Conservation (phyloP, 2,888 invertebrate species). For the Proisotoma minuta region DNA sequence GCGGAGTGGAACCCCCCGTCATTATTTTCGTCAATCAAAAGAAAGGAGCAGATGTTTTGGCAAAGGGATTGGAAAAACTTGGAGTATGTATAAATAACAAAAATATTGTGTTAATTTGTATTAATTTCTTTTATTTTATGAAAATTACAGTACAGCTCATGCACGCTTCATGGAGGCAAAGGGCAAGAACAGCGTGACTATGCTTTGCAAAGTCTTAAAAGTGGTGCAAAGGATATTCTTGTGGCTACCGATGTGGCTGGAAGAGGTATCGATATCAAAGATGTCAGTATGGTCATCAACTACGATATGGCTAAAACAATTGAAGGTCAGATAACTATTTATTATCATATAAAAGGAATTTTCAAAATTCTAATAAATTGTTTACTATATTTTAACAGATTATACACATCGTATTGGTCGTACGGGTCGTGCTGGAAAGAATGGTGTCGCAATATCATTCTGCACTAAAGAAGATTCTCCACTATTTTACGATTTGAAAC, state of each 20-base stretch:
- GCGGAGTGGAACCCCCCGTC: conserved; percentile 91
- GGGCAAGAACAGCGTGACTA: conserved; percentile 99
- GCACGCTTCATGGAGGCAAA: conserved; percentile 98
- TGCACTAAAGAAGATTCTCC: conserved; percentile 93
- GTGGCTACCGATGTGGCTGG: conserved; percentile 99
- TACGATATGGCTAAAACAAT: conserved; percentile 99
- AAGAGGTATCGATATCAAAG: conserved; percentile 99
- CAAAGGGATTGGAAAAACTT: conserved; percentile 93
- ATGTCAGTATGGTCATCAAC: conserved; percentile 97
- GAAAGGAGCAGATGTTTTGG: conserved; percentile 97
- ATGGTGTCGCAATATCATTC: conserved; percentile 92
- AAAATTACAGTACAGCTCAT: conserved; percentile 73
- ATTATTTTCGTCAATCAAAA: conserved; percentile 99
- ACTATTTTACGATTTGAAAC: conserved; percentile 95
- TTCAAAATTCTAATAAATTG: too few relatives aligned
- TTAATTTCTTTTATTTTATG: conserved; percentile 25
- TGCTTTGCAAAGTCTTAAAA: conserved; percentile 91
- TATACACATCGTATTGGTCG: conserved; percentile 98
- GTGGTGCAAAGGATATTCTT: conserved; percentile 92
- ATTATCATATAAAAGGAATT: not conserved
- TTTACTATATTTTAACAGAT: conserved; percentile 55
- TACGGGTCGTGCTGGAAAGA: conserved; percentile 98
- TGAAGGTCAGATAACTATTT: conserved; percentile 62
- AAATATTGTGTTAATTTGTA: not conserved
- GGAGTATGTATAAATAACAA: conserved; percentile 58